Base-by-base conservation (phyloP, 2,797 vertebrate species). In the Myotis planiceps region DNA sequence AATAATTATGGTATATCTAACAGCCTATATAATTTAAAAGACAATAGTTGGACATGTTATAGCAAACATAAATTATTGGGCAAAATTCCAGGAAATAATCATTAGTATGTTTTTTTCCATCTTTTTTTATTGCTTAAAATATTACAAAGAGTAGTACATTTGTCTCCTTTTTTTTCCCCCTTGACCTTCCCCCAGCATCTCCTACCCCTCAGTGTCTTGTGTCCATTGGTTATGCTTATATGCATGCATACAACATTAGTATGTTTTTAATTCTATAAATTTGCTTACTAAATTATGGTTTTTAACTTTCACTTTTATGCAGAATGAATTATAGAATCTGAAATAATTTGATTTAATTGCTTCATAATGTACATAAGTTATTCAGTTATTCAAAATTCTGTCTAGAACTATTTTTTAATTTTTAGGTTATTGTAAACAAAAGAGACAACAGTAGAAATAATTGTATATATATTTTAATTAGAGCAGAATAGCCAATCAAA, bases 311-410 rank as follows among this genome's bases (percentile, higher is more conserved):
- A 78, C 1, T 4, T 53, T 49, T 32, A 32, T 96, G 2, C 2
- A 93, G 45, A 97, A 53, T 51, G 13, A 93, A 34, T 74, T 60
- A 82, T 63, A 92, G 18, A 45, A 60, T 89, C 83, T 90, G 37
- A 74, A 95, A 15, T 13, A 0, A 8, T 2, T 6, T 32, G 14
- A n/a, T 78, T 16, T 0, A 83, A 47, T 42, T 7, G 69, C 37
- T 76, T 81, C 2, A 75, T 78, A 96, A 71, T 69, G 32, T 74
- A 29, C 0, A 75, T 12, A 9, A 3, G 29, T 65, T 45, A 29
- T 53, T 23, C 90, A 96, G 27, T 16, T 34, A 2, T 69, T 34
- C 0, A 25, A n/a, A 68, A 55, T 45, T 90, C 2, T 0, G 9
- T 76, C 55, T 80, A 39, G 42, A 72, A 14, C 66, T 90, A 51